These are phyloP conservation scores for Hydrophis major DNA, from an alignment of 2,797 vertebrate genomes.

Conservation along the genomic window DNA sequence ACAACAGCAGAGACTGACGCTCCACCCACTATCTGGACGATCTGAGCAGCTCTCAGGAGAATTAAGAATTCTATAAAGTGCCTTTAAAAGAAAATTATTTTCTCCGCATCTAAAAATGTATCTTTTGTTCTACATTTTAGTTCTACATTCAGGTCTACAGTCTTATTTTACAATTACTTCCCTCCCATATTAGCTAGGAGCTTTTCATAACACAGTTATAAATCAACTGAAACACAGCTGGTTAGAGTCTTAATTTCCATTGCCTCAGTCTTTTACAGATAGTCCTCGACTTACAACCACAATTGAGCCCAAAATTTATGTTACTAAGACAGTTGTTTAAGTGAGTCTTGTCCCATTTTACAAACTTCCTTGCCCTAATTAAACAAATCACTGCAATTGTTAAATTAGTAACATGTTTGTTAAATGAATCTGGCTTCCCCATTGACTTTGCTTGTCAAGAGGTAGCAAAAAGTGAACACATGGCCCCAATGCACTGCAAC, in stretches of 20 bases:
- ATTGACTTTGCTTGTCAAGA: neutral
- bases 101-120: neutral
- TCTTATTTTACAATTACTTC: neutral
- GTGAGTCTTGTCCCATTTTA: neutral
- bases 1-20: too few species aligned
- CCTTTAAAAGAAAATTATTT: neutral
- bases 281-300: neutral
- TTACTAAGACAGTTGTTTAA: neutral
- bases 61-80: neutral
- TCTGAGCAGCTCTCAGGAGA: too few species aligned
- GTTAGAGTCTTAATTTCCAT: neutral
- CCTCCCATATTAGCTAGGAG: neutral
- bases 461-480: neutral
- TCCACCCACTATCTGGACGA: too few species aligned
- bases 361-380: neutral
- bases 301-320: neutral
- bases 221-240: neutral
- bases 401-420: neutral
- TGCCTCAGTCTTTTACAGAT: neutral
- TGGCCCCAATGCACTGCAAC: neutral
- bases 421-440: neutral
- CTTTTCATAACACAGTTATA: neutral
- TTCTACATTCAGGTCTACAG: neutral
- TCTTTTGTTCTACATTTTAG: neutral
- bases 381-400: neutral